A percentile compares a stretch with the other conserved stretches of the same genome.
Conservation (phyloP, 1,140 invertebrate genomes). For the Pseudachorutes palmiensis region DNA sequence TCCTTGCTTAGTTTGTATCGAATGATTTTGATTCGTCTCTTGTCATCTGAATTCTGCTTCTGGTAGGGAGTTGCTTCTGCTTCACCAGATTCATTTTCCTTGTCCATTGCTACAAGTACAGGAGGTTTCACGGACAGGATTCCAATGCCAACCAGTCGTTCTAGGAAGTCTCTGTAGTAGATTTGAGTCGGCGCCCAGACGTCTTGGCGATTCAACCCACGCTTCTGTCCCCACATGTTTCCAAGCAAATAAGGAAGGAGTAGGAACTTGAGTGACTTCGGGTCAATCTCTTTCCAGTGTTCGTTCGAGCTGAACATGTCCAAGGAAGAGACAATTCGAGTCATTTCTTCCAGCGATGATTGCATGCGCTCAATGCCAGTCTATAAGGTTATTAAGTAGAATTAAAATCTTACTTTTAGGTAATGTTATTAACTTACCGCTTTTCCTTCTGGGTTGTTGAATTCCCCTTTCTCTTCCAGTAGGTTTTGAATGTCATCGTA, state of each 20-base stretch:
- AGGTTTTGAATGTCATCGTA: too few species aligned
- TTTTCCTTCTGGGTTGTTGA: too few species aligned
- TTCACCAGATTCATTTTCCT: constrained; percentile 11
- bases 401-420: too few species aligned
- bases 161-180: constrained; percentile 77
- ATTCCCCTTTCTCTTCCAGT: too few species aligned
- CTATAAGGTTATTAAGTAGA: neutral
- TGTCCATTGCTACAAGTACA: constrained; percentile 50
- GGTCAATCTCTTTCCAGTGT: constrained; percentile 72
- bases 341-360: constrained; percentile 59
- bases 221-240: constrained; percentile 61
- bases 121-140: constrained; percentile 45
- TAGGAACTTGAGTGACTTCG: constrained; percentile 74
- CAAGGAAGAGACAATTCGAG: constrained; percentile 63
- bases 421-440: too few species aligned
- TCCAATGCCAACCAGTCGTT: constrained; percentile 67
- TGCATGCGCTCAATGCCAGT: neutral
- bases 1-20: constrained; percentile 71
- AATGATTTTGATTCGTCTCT: constrained; percentile 69
- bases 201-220: constrained; percentile 53
- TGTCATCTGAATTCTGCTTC: constrained; percentile 43
- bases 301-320: constrained; percentile 84
- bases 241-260: constrained; percentile 75
- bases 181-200: constrained; percentile 64
- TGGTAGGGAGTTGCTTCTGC: constrained; percentile 13